phyloP scores from a whole-genome alignment of 2,113 vertebrate species.

The Lanius ludovicianus region DNA sequence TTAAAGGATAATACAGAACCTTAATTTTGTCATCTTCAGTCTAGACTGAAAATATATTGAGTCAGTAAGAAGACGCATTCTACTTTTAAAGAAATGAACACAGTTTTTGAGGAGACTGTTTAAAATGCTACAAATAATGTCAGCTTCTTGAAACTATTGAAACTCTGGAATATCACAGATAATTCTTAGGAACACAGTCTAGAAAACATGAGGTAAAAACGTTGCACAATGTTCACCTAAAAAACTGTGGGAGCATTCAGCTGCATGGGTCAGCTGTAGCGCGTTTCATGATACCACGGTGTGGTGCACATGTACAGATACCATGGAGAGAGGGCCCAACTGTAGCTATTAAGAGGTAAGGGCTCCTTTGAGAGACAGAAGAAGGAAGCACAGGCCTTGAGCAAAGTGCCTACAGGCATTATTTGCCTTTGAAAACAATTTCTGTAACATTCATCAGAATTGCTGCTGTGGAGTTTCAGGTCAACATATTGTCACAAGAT shows the following conservation, averaged over 20 bases:
- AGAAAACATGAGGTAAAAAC: neutral
- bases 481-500: neutral
- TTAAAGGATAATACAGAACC: neutral
- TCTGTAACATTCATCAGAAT: neutral
- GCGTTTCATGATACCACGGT: rapidly evolving
- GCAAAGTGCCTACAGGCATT: neutral
- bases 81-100: neutral
- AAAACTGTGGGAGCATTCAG: neutral
- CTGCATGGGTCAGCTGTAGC: neutral
- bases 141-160: neutral
- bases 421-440: neutral
- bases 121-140: neutral
- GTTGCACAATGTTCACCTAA: neutral
- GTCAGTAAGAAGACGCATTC: neutral
- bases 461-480: neutral
- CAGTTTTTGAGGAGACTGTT: neutral
- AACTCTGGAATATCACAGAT: neutral
- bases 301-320: neutral
- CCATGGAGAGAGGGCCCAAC: neutral
- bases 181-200: neutral
- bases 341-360: neutral
- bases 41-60: neutral
- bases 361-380: neutral
- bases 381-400: neutral
- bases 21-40: neutral